A percentile compares a stretch with the other conserved stretches of the same genome.
Conservation (phyloP, 2,797 vertebrate species). For the Poeciliopsis turneri region DNA sequence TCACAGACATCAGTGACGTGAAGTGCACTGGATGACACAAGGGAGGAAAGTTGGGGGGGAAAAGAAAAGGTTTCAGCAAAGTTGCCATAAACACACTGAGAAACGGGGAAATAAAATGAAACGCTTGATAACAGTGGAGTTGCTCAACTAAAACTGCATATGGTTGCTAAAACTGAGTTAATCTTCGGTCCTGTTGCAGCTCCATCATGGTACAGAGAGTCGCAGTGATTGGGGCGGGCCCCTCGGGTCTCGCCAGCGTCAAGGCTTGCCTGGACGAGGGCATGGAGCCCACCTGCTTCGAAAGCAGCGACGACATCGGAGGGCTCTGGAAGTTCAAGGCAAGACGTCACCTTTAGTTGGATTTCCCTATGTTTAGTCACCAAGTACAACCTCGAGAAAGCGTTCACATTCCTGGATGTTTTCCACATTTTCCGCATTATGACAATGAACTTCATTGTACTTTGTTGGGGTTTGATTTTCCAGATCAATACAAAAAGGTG, state of each 20-base stretch:
- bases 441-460: neutral
- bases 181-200: conserved; percentile 20
- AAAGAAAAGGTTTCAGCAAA: neutral
- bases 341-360: conserved; percentile 37
- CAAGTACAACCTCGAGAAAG: neutral
- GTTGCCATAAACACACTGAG: neutral
- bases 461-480: neutral
- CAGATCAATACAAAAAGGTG: neutral
- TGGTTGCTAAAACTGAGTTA: neutral
- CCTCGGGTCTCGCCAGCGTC: conserved; percentile 78
- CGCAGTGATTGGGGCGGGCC: conserved; percentile 82
- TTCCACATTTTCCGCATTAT: neutral
- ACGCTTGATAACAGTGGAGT: neutral
- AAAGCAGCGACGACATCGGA: conserved; percentile 82
- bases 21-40: neutral
- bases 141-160: neutral
- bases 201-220: conserved; percentile 74
- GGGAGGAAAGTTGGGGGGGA: neutral
- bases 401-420: neutral
- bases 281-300: conserved; percentile 85
- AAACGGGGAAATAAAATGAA: neutral
- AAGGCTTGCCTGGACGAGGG: conserved; percentile 88
- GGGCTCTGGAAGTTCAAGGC: conserved; percentile 86
- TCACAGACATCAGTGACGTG: neutral
- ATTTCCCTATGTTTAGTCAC: neutral